Evolutionary conservation across 2,888 invertebrate genomes (phyloP).

Genomic region (Leptinotarsa peninsularis): DNA sequence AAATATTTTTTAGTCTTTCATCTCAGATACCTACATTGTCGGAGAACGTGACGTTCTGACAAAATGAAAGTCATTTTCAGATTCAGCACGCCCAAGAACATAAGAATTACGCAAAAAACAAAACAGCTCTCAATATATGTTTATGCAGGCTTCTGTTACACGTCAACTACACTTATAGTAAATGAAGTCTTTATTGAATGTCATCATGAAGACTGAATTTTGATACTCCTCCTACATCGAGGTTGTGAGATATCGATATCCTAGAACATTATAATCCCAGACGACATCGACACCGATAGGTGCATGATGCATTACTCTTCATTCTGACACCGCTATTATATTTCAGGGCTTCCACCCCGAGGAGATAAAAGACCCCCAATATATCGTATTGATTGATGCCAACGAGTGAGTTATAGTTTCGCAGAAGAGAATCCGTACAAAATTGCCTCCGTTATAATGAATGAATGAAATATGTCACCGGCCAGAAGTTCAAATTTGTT

Average conservation of each 20-base stretch:
- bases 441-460: conserved; percentile 6
- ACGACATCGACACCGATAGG: conserved; percentile 4
- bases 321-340: background rate
- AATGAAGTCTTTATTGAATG: background rate
- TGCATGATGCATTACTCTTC: background rate
- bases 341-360: conserved; percentile 1
- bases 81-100: too few relatives aligned
- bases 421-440: conserved; percentile 3
- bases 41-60: too few relatives aligned
- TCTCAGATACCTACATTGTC: too few relatives aligned
- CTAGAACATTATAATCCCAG: background rate
- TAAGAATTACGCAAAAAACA: too few relatives aligned
- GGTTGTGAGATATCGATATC: background rate
- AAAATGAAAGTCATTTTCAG: too few relatives aligned
- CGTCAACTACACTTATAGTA: too few relatives aligned
- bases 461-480: conserved; percentile 12
- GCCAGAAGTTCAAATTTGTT: conserved; percentile 7
- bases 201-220: background rate
- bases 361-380: background rate
- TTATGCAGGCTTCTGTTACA: too few relatives aligned
- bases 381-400: background rate
- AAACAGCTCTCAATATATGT: too few relatives aligned
- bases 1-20: too few relatives aligned
- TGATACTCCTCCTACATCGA: background rate
- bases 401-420: background rate